These are phyloP conservation scores for Aquatica leii DNA, from an alignment of 2,888 invertebrate genomes.

Conservation along the genomic window DNA sequence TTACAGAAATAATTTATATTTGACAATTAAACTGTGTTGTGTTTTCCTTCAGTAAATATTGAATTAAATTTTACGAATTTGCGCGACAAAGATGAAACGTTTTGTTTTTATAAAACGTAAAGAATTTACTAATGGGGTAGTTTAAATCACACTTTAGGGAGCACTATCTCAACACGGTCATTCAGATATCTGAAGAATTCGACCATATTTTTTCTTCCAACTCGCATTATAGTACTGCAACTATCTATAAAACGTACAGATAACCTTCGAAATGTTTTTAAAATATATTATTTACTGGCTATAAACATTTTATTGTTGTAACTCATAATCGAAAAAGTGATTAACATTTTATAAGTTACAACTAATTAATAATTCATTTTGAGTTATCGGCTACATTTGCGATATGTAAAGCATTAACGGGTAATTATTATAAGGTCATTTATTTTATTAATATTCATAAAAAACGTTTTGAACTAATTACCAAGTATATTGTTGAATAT, in stretches of 20 bases:
- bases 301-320: conserved; percentile 27
- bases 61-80: conserved; percentile 1
- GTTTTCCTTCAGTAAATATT: background rate
- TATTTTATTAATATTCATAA: conserved; percentile 6
- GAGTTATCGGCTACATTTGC: conserved; percentile 17
- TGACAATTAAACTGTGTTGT: conserved; percentile 6
- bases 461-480: too few species aligned
- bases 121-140: conserved; percentile 40
- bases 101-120: conserved; percentile 16
- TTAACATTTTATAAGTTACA: conserved; percentile 13
- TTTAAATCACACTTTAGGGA: conserved; percentile 33
- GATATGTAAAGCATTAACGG: conserved; percentile 23
- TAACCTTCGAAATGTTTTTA: conserved; percentile 22
- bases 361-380: conserved; percentile 26
- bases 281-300: conserved; percentile 20
- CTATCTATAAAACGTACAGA: conserved; percentile 34
- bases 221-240: conserved; percentile 15
- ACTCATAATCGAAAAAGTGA: conserved; percentile 13
- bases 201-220: conserved; percentile 24
- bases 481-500: background rate
- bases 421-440: conserved; percentile 19
- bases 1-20: background rate
- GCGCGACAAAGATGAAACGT: background rate
- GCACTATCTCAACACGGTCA: conserved; percentile 28
- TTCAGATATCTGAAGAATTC: conserved; percentile 37